A percentile compares a stretch with the other conserved stretches of the same genome.
Conservation (phyloP, 1,140 invertebrate genomes). For the Heliconius melpomene region DNA sequence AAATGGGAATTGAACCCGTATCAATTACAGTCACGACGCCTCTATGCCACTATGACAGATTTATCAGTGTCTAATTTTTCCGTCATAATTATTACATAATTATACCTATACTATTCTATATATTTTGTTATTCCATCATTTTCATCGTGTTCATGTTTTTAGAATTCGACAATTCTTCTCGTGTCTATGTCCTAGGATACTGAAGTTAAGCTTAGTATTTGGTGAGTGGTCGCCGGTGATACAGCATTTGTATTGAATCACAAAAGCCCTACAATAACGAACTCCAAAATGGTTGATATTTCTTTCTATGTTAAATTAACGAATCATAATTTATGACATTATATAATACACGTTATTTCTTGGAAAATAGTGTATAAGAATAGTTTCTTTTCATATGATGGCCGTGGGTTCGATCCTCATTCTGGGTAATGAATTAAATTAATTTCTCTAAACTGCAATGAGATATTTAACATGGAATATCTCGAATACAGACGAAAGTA, state of each 20-base stretch:
- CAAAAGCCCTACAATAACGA: constrained; percentile 11
- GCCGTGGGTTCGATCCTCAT: too few relatives aligned
- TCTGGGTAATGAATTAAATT: too few relatives aligned
- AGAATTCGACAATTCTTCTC: neutral
- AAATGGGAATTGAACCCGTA: too few relatives aligned
- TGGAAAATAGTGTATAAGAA: neutral
- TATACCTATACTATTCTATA: too few relatives aligned
- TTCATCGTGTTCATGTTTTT: neutral
- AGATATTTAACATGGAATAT: too few relatives aligned
- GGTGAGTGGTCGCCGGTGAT: constrained; percentile 34
- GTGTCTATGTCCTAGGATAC: neutral
- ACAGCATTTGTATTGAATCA: constrained; percentile 27
- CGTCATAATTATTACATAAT: too few relatives aligned
- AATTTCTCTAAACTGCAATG: too few relatives aligned
- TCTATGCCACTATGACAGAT: too few relatives aligned
- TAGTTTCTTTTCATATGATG: neutral
- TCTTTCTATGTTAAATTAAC: neutral
- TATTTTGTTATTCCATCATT: neutral
- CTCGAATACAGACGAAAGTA: too few relatives aligned
- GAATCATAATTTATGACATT: neutral
- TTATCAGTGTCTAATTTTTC: too few relatives aligned
- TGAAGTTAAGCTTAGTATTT: constrained; percentile 22
- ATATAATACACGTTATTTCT: too few relatives aligned
- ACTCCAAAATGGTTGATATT: neutral
- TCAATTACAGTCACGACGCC: too few relatives aligned